Conservation (phyloP, 2,888 invertebrate genomes). For the Orthosia cruda region DNA sequence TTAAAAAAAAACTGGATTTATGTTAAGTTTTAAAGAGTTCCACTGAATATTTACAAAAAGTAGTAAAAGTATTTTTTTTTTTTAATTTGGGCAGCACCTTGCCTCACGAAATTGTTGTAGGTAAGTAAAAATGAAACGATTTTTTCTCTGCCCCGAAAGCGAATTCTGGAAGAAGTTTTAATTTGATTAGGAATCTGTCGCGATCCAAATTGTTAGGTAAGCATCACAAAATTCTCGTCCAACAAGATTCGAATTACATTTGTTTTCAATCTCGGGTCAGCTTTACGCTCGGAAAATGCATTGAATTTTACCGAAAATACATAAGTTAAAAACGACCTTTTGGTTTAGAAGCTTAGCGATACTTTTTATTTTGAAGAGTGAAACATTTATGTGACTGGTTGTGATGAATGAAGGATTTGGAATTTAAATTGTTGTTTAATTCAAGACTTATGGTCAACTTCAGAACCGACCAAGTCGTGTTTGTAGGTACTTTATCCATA, state of each 20-base stretch:
- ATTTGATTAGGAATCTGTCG: constrained; percentile 80
- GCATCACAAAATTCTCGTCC: constrained; percentile 61
- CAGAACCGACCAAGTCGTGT: background rate
- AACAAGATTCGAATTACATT: constrained; percentile 45
- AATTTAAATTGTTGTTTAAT: constrained; percentile 6
- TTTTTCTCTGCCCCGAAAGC: constrained; percentile 67
- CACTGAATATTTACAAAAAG: too few species aligned
- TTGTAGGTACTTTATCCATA: background rate
- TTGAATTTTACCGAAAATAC: constrained; percentile 41
- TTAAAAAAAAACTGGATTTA: constrained; percentile 17
- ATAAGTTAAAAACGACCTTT: constrained; percentile 28
- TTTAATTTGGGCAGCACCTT: constrained; percentile 66
- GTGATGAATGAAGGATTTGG: constrained; percentile 11
- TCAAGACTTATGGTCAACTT: background rate
- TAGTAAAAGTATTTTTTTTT: too few species aligned
- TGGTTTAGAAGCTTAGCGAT: constrained; percentile 13
- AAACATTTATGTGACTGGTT: constrained; percentile 20
- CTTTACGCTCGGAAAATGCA: constrained; percentile 27
- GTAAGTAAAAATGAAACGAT: constrained; percentile 50
- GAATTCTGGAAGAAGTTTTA: constrained; percentile 79
- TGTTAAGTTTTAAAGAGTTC: constrained; percentile 55
- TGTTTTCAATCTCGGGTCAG: constrained; percentile 51
- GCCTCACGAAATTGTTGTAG: constrained; percentile 46
- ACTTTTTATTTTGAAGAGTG: constrained; percentile 17
- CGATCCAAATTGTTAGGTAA: constrained; percentile 71